Evolutionary conservation across 2,888 invertebrate genomes (phyloP).

Genomic region (Hypena proboscidalis): DNA sequence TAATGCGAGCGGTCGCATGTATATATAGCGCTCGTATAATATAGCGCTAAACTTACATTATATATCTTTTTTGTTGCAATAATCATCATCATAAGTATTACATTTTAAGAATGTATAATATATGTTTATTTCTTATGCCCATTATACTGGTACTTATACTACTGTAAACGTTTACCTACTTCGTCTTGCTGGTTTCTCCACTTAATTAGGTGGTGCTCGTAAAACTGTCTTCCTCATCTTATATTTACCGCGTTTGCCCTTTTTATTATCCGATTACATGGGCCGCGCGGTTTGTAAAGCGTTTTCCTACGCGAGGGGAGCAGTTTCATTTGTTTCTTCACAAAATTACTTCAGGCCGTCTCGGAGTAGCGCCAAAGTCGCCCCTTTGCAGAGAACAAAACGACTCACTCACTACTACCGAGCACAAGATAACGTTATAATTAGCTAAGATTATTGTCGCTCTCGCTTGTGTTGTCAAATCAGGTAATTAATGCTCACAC

Average conservation of each 20-base stretch:
- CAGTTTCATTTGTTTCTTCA: constrained; percentile 84
- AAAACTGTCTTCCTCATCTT: constrained; percentile 86
- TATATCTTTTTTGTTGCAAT: no score
- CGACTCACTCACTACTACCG: constrained; percentile 52
- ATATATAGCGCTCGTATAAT: no score
- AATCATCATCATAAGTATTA: no score
- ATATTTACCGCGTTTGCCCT: constrained; percentile 86
- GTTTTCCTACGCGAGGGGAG: constrained; percentile 79
- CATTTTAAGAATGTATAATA: no score
- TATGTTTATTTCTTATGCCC: constrained; percentile 21
- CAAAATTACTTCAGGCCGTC: constrained; percentile 80
- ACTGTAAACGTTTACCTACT: constrained; percentile 77
- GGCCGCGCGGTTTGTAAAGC: constrained; percentile 82
- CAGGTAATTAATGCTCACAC: constrained; percentile 75
- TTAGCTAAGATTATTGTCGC: constrained; percentile 73
- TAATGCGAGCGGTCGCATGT: no score
- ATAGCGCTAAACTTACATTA: no score
- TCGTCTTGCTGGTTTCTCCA: constrained; percentile 81
- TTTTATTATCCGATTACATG: constrained; percentile 86
- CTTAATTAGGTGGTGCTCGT: constrained; percentile 85
- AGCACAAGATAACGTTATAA: constrained; percentile 64
- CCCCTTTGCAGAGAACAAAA: constrained; percentile 44
- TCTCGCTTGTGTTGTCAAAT: constrained; percentile 63
- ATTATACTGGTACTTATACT: constrained; percentile 55
- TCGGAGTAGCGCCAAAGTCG: constrained; percentile 52